These are phyloP conservation scores for Herpetotheres cachinnans DNA, from an alignment of 2,113 vertebrate genomes.

Conservation along the genomic window DNA sequence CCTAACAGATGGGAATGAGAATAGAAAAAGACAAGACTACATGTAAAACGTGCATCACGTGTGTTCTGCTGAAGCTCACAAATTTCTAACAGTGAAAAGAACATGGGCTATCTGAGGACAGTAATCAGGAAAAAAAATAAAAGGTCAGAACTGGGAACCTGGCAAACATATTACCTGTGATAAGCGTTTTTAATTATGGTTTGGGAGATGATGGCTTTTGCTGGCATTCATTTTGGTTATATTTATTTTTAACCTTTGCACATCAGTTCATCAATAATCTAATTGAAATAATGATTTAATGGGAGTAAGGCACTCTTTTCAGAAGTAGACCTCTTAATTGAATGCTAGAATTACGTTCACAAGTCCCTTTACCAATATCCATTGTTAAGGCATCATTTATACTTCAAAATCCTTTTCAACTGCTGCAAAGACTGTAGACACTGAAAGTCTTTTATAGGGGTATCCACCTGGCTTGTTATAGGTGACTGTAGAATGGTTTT, in stretches of 20 bases:
- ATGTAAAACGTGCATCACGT: background rate
- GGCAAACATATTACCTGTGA: background rate
- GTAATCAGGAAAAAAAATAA: background rate
- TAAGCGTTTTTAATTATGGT: background rate
- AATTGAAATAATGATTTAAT: background rate
- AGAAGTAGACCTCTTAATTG: background rate
- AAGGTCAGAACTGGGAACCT: background rate
- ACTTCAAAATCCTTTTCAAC: background rate
- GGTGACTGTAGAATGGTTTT: background rate
- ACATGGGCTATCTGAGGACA: background rate
- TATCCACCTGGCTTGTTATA: background rate
- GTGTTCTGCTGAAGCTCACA: background rate
- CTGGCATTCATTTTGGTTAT: background rate
- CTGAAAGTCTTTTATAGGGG: background rate
- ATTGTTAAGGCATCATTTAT: background rate
- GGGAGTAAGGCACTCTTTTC: background rate
- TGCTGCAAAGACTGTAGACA: background rate
- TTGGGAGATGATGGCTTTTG: background rate
- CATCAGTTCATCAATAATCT: background rate
- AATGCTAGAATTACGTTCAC: background rate
- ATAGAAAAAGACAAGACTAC: background rate
- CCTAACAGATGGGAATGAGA: background rate
- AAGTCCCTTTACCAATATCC: background rate
- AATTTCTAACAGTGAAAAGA: background rate
- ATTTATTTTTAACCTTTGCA: background rate